phyloP scores from a whole-genome alignment of 2,113 vertebrate species.

The Brachirus orientalis region DNA sequence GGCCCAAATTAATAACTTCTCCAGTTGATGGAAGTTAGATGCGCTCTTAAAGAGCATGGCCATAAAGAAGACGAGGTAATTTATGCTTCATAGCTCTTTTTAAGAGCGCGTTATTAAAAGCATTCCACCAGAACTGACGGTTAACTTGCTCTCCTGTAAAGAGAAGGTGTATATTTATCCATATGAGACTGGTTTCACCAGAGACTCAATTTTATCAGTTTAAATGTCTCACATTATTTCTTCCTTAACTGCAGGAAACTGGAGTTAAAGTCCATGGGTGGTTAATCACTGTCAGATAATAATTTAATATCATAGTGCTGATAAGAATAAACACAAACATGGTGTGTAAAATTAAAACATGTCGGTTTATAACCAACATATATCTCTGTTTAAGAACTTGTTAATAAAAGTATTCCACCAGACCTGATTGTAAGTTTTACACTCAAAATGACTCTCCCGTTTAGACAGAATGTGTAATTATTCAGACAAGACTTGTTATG shows the following conservation, averaged over 20 bases:
- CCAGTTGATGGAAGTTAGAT: not conserved
- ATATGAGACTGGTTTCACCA: too few relatives aligned
- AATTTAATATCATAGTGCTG: not conserved
- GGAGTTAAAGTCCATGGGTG: too few relatives aligned
- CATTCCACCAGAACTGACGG: not conserved
- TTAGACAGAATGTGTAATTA: too few relatives aligned
- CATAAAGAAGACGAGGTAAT: conserved; percentile 21
- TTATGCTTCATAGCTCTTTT: not conserved
- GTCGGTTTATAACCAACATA: not conserved
- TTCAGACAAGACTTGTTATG: too few relatives aligned
- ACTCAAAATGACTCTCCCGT: too few relatives aligned
- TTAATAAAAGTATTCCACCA: too few relatives aligned
- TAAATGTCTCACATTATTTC: too few relatives aligned
- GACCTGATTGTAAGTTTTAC: too few relatives aligned
- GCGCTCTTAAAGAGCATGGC: not conserved
- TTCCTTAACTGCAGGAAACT: too few relatives aligned
- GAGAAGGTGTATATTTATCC: not conserved
- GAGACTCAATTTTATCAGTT: too few relatives aligned
- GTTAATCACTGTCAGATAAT: not conserved
- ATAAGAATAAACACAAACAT: not conserved
- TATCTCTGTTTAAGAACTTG: not conserved
- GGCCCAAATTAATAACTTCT: not conserved
- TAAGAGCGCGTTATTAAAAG: not conserved
- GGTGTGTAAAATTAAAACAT: not conserved
- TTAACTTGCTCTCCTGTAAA: not conserved